Evolutionary conservation across 2,797 vertebrate species (phyloP).

Genomic region (Gymnoscopelus braueri): DNA sequence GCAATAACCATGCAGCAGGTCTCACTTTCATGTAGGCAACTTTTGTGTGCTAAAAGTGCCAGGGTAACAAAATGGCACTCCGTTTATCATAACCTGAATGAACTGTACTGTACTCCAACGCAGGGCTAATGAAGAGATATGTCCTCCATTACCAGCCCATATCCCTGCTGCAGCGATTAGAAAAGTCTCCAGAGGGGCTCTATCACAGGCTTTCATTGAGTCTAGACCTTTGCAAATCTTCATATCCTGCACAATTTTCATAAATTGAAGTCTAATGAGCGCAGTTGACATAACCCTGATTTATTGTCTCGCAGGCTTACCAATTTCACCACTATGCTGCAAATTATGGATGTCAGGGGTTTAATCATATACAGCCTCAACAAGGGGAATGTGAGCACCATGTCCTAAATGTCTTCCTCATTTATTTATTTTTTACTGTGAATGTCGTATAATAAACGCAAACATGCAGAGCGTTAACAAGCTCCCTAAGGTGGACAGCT

Average conservation of each 20-base stretch:
- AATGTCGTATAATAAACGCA: slow-evolving; percentile 70
- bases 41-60: slow-evolving; percentile 73
- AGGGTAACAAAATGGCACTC: slow-evolving; percentile 65
- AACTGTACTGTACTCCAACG: slow-evolving; percentile 74
- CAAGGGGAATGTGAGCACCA: slow-evolving; percentile 64
- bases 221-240: slow-evolving; percentile 80
- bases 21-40: slow-evolving; percentile 71
- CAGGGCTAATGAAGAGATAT: slow-evolving; percentile 83
- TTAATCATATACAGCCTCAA: slow-evolving; percentile 73
- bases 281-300: slow-evolving; percentile 79
- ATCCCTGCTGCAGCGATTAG: slow-evolving; percentile 79
- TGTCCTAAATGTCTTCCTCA: slow-evolving; percentile 58
- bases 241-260: slow-evolving; percentile 80
- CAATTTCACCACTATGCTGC: slow-evolving; percentile 72
- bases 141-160: slow-evolving; percentile 78
- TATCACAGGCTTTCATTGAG: slow-evolving; percentile 76
- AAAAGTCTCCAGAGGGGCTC: slow-evolving; percentile 76
- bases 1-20: slow-evolving; percentile 68
- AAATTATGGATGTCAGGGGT: slow-evolving; percentile 78
- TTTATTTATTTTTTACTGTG: slow-evolving; percentile 63
- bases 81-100: slow-evolving; percentile 75
- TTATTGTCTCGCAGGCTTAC: slow-evolving; percentile 78
- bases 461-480: slow-evolving; percentile 75
- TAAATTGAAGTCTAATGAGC: slow-evolving; percentile 83
- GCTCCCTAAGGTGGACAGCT: slow-evolving; percentile 72